Evolutionary conservation across 2,888 invertebrate genomes (phyloP).

Genomic region (Ommatoiulus sabulosus): DNA sequence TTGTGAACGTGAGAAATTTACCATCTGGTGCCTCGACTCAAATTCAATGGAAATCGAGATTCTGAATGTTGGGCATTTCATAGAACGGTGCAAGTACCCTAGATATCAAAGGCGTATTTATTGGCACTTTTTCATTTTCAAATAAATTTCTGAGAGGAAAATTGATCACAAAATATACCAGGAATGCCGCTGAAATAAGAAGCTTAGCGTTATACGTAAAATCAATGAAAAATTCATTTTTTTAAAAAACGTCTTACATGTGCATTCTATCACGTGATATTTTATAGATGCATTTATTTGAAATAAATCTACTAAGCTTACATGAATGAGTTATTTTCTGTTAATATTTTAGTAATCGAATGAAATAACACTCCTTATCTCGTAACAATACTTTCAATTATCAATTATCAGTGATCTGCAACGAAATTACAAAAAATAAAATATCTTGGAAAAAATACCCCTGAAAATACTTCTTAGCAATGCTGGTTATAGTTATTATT

Average conservation of each 20-base stretch:
- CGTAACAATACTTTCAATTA: too few species aligned
- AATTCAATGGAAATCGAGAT: neutral
- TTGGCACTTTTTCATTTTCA: neutral
- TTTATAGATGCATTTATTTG: neutral
- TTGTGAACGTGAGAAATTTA: neutral
- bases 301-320: neutral
- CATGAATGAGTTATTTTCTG: neutral
- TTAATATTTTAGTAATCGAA: neutral
- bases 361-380: too few species aligned
- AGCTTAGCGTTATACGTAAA: neutral
- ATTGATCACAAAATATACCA: neutral
- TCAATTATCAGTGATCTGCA: too few species aligned
- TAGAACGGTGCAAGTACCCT: neutral
- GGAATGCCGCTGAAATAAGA: neutral
- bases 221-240: neutral
- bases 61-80: neutral
- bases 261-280: neutral
- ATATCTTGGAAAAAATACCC: too few species aligned
- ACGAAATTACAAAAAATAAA: too few species aligned
- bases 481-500: too few species aligned
- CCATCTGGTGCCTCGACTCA: neutral
- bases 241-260: neutral
- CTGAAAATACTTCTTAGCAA: too few species aligned
- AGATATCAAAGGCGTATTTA: slow-evolving; percentile 17
- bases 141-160: neutral